Base-by-base conservation (phyloP, 2,113 vertebrate species). In the Grammomys surdaster region DNA sequence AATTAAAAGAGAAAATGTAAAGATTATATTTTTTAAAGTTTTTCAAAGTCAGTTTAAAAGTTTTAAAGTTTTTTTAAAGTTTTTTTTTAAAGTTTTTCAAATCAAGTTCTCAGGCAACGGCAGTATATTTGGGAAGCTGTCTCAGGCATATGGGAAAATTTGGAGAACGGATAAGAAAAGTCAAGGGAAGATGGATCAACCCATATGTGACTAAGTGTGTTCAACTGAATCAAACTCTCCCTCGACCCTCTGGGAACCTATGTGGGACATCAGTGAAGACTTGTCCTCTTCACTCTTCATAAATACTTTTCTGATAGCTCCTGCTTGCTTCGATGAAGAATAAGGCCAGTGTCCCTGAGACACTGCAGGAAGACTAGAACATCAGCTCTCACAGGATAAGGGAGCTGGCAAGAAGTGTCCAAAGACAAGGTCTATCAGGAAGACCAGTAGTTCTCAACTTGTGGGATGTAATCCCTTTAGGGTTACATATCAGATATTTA, bases 391-490 rank as follows among this genome's bases (percentile, higher is more conserved):
- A 72, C 0, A 12, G 51, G 12, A 58, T 48, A 91, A 91, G 5
- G 1, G 56, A 78, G 28, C 43, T 65, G 46, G 90, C 54, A 95
- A 69, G 85, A 70, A 84, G 17, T 7, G 78, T 12, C 43, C 88
- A 82, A 82, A 73, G n/a, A 3, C 90, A 95, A 95, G 56, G 69
- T 51, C 22, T 87, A 11, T 78, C 72, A 85, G 26, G 63, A 75
- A 84, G 36, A 72, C 70, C 36, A 72, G 70, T 70, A n/a, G 70
- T 36, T 72, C 70, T n/a, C 70, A 72, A 72, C 70, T n/a, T 72
- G 2, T 72, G 36, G 36, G 17, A n/a, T 0, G 0, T 7, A 8
- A 72, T 16, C 36, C 2, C 70, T 72, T 72, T 72, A n/a, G 70
- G 36, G 70, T 72, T 72, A 1, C 36, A 72, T 20, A n/a, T 72